Conservation (phyloP, 2,888 invertebrate species). For the Lomographa bimaculata region DNA sequence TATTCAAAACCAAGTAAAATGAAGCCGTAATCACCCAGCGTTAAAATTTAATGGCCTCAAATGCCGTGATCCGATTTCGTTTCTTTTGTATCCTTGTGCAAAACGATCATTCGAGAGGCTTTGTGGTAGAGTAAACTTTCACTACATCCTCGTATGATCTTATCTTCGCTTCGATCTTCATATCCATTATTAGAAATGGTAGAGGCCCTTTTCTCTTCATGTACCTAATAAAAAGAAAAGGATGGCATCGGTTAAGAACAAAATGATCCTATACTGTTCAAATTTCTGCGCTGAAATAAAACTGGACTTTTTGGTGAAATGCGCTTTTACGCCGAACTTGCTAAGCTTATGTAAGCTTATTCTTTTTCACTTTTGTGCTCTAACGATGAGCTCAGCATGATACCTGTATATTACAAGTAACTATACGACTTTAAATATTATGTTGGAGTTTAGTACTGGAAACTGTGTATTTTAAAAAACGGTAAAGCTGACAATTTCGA, state of each 20-base stretch:
- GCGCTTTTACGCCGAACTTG: constrained; percentile 14
- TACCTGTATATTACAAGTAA: too few species aligned
- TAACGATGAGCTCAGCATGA: constrained; percentile 4
- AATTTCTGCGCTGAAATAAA: constrained; percentile 11
- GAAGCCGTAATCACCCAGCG: constrained; percentile 1
- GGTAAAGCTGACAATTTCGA: too few species aligned
- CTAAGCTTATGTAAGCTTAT: constrained; percentile 7
- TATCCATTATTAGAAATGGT: constrained; percentile 21
- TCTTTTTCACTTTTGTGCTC: constrained; percentile 11
- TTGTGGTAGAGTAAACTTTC: constrained; percentile 4
- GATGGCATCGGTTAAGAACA: constrained; percentile 16
- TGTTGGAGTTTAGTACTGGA: too few species aligned
- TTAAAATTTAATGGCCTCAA: constrained; percentile 6
- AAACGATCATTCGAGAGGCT: not conserved
- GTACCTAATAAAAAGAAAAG: constrained; percentile 18
- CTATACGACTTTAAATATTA: too few species aligned
- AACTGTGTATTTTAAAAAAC: too few species aligned
- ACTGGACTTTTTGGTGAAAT: constrained; percentile 15
- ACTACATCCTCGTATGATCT: constrained; percentile 7
- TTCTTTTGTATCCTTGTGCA: not conserved
- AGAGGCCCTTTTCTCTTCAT: constrained; percentile 12
- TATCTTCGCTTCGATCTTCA: constrained; percentile 18
- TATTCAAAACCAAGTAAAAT: not conserved
- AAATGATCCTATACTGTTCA: constrained; percentile 12
- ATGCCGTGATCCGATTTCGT: not conserved